Percentiles rank a stretch among this genome's conserved stretches.
Conservation (phyloP, 2,888 invertebrate species). For the Nomada lathburiana region DNA sequence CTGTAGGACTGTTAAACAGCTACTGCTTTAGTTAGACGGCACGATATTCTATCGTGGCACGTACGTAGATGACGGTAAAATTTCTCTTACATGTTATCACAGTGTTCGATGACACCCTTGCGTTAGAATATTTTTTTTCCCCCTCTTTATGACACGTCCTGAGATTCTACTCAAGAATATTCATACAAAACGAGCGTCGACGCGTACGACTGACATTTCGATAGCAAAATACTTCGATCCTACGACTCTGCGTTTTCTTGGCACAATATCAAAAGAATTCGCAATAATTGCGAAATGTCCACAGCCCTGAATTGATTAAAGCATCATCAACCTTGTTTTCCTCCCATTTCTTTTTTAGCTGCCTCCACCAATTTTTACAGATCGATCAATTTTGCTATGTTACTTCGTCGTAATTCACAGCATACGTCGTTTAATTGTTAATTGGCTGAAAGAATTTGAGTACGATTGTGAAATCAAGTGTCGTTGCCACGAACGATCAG, state of each 20-base stretch:
- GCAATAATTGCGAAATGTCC: constrained; percentile 62
- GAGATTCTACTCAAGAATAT: constrained; percentile 16
- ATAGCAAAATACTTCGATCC: constrained; percentile 61
- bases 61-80: constrained; percentile 20
- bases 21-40: constrained; percentile 14
- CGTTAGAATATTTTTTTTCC: constrained; percentile 19
- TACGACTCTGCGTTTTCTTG: constrained; percentile 57
- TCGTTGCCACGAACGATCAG: constrained; percentile 1
- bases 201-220: constrained; percentile 20
- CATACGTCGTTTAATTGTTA: background rate
- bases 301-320: constrained; percentile 66
- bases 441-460: background rate
- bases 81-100: constrained; percentile 26
- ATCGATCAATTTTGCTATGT: background rate
- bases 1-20: constrained; percentile 42
- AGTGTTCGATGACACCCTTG: constrained; percentile 33
- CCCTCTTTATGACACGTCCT: constrained; percentile 26
- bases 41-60: background rate
- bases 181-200: constrained; percentile 13
- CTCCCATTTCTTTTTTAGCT: constrained; percentile 2
- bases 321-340: background rate
- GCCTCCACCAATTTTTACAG: constrained; percentile 16
- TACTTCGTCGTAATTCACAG: constrained; percentile 1
- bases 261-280: constrained; percentile 68
- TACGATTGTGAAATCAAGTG: constrained; percentile 12